These are phyloP conservation scores for Cotesia chilonis DNA, from an alignment of 1,140 invertebrate genomes.

Conservation along the genomic window DNA sequence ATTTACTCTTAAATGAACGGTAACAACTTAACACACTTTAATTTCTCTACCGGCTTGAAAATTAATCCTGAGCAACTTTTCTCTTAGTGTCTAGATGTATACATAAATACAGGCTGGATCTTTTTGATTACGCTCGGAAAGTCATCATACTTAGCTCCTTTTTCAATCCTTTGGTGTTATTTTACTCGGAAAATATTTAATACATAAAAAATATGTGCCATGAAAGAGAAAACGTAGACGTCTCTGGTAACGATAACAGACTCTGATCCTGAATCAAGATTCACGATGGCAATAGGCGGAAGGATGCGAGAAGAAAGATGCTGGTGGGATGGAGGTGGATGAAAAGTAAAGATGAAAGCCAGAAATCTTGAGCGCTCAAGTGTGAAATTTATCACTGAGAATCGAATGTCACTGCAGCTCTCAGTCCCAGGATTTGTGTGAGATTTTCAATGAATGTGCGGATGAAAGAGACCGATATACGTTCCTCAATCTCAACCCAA, in stretches of 20 bases:
- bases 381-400: slow-evolving; percentile 23
- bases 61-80: slow-evolving; percentile 1
- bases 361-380: slow-evolving; percentile 10
- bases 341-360: slow-evolving; percentile 4
- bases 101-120: no score
- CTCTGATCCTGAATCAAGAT: slow-evolving; percentile 25
- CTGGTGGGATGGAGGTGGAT: neutral
- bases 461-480: slow-evolving; percentile 8
- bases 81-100: no score
- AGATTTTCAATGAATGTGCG: slow-evolving; percentile 2
- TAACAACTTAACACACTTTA: slow-evolving; percentile 7
- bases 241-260: neutral
- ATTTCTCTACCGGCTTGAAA: neutral
- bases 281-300: neutral
- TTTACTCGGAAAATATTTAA: neutral
- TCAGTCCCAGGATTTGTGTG: neutral
- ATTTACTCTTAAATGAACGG: neutral
- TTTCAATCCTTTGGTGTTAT: neutral
- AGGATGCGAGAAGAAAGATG: neutral
- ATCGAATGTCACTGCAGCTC: slow-evolving; percentile 28
- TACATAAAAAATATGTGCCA: neutral
- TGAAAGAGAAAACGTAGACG: neutral
- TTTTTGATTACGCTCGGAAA: no score
- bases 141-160: neutral
- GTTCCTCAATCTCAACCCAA: neutral